These are phyloP conservation scores for Hydrotaea cyrtoneurina DNA, from an alignment of 2,888 invertebrate species.

Conservation along the genomic window DNA sequence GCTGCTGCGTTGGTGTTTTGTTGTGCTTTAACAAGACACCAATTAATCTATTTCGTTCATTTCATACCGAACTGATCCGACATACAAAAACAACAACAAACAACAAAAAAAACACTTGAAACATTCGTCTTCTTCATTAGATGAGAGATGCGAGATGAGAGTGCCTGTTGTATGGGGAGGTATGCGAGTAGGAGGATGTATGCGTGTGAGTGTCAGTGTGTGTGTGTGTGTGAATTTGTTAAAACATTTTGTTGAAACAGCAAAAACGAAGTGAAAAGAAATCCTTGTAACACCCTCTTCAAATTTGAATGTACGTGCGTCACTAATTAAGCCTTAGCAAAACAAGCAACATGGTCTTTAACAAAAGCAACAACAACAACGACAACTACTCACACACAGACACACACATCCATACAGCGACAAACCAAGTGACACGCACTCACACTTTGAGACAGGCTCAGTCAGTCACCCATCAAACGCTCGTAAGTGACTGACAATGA, in stretches of 20 bases:
- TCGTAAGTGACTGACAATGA: conserved; percentile 48
- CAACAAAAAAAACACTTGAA: conserved; percentile 25
- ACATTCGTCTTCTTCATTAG: conserved; percentile 59
- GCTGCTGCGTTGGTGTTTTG: conserved; percentile 49
- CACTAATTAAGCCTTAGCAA: conserved; percentile 67
- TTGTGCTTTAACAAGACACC: conserved; percentile 70
- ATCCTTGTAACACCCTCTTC: conserved; percentile 65
- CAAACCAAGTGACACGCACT: conserved; percentile 33
- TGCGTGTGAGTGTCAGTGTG: conserved; percentile 6
- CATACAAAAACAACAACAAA: conserved; percentile 21
- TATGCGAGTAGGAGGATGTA: not conserved
- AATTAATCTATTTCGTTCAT: conserved; percentile 73
- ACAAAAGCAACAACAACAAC: conserved; percentile 38
- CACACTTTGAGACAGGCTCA: not conserved
- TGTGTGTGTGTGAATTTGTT: conserved; percentile 21
- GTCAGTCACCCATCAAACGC: not conserved
- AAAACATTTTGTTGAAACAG: conserved; percentile 48
- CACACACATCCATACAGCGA: conserved; percentile 7
- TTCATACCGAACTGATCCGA: not conserved
- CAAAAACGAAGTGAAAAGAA: conserved; percentile 50
- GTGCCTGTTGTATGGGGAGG: conserved; percentile 14
- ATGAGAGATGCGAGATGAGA: conserved; percentile 27
- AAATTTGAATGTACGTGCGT: conserved; percentile 62
- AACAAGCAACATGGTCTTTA: conserved; percentile 63
- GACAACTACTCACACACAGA: not conserved